phyloP scores from a whole-genome alignment of 37 sponge, comb jelly and placozoan species.

The Beroe forskalii region DNA sequence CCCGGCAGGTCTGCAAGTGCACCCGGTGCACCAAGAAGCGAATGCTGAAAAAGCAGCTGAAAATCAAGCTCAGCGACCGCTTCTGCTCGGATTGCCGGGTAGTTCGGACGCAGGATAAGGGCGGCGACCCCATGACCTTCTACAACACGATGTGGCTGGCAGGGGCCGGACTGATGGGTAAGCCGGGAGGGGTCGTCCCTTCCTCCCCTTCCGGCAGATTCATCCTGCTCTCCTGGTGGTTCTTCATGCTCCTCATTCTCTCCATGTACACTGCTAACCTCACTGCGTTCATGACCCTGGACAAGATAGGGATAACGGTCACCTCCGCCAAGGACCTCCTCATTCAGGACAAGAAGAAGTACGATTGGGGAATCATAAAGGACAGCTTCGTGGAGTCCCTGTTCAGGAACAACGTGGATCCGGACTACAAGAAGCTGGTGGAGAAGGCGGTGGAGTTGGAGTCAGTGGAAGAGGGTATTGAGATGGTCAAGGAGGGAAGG shows the following conservation, averaged over 20 bases:
- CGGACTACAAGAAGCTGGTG: constrained; percentile 61
- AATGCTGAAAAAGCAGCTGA: not conserved
- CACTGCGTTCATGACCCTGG: constrained; percentile 61
- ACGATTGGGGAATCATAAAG: constrained; percentile 47
- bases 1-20: constrained; percentile 17
- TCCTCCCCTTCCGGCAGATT: constrained; percentile 32
- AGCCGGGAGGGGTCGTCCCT: not conserved
- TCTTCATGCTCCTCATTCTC: constrained; percentile 47
- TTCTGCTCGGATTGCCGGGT: not conserved
- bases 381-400: constrained; percentile 61
- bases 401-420: constrained; percentile 41
- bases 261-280: constrained; percentile 65
- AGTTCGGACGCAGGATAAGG: not conserved
- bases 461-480: constrained; percentile 14
- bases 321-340: constrained; percentile 10
- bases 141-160: constrained; percentile 46
- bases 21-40: not conserved
- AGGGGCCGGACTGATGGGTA: constrained; percentile 40
- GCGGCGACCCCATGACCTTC: constrained; percentile 14
- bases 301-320: constrained; percentile 41
- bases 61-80: constrained; percentile 37
- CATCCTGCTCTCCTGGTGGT: constrained; percentile 54
- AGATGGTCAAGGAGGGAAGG: not conserved
- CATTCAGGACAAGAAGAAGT: constrained; percentile 11
- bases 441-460: not conserved